A percentile compares a stretch with the other conserved stretches of the same genome.
Conservation (phyloP, 2,113 vertebrate genomes). For the Henicopernis longicauda region DNA sequence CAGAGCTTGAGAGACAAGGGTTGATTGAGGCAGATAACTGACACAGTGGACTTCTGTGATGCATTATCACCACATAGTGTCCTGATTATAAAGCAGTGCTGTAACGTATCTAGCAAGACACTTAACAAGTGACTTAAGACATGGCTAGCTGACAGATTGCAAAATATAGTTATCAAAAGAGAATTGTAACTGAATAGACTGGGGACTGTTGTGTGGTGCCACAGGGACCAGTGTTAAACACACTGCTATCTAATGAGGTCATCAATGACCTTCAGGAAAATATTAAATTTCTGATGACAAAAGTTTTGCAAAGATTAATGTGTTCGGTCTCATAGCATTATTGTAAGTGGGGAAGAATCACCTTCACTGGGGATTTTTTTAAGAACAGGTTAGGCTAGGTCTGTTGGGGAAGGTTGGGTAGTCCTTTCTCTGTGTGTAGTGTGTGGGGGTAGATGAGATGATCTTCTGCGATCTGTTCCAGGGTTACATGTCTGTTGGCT, state of each 20-base stretch:
- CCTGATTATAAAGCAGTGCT: not conserved
- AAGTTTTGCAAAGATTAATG: not conserved
- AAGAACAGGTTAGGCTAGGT: not conserved
- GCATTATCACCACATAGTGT: fast-evolving
- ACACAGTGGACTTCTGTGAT: not conserved
- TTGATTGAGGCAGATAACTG: not conserved
- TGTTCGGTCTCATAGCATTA: not conserved
- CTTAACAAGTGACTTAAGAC: not conserved
- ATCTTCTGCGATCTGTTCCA: not conserved
- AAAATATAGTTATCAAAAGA: not conserved
- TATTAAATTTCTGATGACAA: not conserved
- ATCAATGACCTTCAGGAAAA: not conserved
- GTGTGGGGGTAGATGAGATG: not conserved
- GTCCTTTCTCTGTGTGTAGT: not conserved
- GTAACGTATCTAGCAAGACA: not conserved
- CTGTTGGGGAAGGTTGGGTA: not conserved
- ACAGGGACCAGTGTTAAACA: not conserved
- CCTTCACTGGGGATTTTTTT: not conserved
- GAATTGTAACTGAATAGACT: not conserved
- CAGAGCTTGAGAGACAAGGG: not conserved
- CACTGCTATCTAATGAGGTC: not conserved
- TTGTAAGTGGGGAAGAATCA: not conserved
- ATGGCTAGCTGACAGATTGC: not conserved
- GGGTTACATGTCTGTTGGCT: not conserved
- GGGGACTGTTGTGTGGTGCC: not conserved